Percentiles rank a stretch among this genome's conserved stretches.
These are phyloP conservation scores for Eublepharis macularius DNA, from an alignment of 2,113 vertebrate species.

Conservation along the genomic window DNA sequence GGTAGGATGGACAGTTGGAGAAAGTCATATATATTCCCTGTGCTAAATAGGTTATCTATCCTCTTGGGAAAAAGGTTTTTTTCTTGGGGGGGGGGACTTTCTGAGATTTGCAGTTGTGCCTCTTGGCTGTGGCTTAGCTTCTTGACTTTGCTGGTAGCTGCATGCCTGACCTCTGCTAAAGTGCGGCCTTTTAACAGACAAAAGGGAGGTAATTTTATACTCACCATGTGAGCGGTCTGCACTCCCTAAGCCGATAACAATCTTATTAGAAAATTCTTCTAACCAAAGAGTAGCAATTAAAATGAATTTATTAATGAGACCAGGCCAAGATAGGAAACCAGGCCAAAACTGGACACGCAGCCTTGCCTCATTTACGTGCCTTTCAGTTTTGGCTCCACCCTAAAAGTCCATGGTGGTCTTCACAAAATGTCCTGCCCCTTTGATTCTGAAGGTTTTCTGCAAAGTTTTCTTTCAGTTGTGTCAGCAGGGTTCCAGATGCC, in stretches of 20 bases:
- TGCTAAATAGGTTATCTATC: slow-evolving; percentile 59
- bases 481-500: too few species aligned
- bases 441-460: not conserved
- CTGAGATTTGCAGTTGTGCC: slow-evolving; percentile 55
- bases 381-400: slow-evolving; percentile 1
- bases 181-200: slow-evolving; percentile 61
- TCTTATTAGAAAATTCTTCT: slow-evolving; percentile 69
- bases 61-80: not conserved
- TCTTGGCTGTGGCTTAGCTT: slow-evolving; percentile 55
- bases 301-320: slow-evolving; percentile 66
- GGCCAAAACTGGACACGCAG: slow-evolving; percentile 43
- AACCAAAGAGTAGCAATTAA: slow-evolving; percentile 65
- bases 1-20: slow-evolving; percentile 66
- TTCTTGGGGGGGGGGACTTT: slow-evolving; percentile 9
- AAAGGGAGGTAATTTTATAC: slow-evolving; percentile 71
- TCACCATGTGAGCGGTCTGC: slow-evolving; percentile 54
- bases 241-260: slow-evolving; percentile 68
- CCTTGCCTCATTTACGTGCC: slow-evolving; percentile 2
- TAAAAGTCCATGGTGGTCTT: slow-evolving; percentile 56
- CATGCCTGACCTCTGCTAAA: slow-evolving; percentile 64
- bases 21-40: slow-evolving; percentile 46
- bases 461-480: not conserved
- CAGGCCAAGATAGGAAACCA: slow-evolving; percentile 61
- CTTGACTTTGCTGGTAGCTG: slow-evolving; percentile 65
- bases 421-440: not conserved